phyloP scores from a whole-genome alignment of 2,113 vertebrate genomes.

The Vidua chalybeata region DNA sequence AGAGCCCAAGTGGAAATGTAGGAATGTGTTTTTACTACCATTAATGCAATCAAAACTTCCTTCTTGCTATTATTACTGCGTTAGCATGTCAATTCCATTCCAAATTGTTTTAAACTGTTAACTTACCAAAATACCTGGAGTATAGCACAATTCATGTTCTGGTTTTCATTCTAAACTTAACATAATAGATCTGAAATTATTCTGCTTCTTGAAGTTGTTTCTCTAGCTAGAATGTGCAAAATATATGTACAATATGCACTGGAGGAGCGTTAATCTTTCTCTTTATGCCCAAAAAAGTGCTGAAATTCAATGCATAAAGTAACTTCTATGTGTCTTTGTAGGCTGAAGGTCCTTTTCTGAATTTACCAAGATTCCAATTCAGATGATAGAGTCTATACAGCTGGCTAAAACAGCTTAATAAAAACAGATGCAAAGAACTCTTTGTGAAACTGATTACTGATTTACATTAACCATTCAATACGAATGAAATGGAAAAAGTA shows the following conservation, averaged over 20 bases:
- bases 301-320: not conserved
- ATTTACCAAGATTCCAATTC: not conserved
- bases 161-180: conserved; percentile 38
- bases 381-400: not conserved
- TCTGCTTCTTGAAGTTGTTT: not conserved
- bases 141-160: not conserved
- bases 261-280: not conserved
- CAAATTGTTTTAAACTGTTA: conserved; percentile 45
- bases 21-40: conserved; percentile 59
- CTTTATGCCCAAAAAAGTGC: not conserved
- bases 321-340: not conserved
- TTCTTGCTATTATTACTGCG: conserved; percentile 41
- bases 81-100: conserved; percentile 12
- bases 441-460: not conserved
- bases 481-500: not conserved
- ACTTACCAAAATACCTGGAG: conserved; percentile 33
- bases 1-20: conserved; percentile 48
- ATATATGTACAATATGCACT: not conserved
- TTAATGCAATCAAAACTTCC: conserved; percentile 64
- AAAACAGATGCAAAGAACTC: not conserved
- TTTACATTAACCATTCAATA: not conserved
- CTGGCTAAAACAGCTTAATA: not conserved
- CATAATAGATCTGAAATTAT: conserved; percentile 34
- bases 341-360: not conserved
- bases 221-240: conserved; percentile 4